A percentile compares a stretch with the other conserved stretches of the same genome.
Conservation (phyloP, 92 coral and sea anemone species). For the Palythoa grandiflora region DNA sequence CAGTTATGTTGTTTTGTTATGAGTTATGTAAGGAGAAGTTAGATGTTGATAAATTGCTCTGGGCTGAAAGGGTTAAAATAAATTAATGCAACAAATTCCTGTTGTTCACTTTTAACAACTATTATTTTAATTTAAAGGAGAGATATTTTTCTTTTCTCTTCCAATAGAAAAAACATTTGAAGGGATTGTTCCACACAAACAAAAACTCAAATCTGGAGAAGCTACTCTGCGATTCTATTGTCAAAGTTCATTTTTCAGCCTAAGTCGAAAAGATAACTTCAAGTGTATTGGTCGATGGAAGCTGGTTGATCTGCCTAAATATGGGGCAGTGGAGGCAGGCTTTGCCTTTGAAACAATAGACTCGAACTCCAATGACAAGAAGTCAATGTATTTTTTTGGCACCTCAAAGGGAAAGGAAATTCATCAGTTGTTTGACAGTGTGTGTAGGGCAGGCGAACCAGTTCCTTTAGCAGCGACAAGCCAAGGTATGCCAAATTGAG, state of each 20-base stretch:
- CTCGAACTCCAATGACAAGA: constrained; percentile 58
- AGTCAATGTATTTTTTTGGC: constrained; percentile 75
- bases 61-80: no score
- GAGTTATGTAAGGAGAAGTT: no score
- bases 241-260: constrained; percentile 70
- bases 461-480: constrained; percentile 14
- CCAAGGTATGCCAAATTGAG: constrained; percentile 5
- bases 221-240: constrained; percentile 92
- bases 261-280: constrained; percentile 90
- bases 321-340: constrained; percentile 93
- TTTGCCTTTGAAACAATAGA: constrained; percentile 89
- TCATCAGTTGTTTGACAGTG: constrained; percentile 81
- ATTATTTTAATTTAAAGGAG: neutral
- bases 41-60: no score
- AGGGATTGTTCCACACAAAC: constrained; percentile 96
- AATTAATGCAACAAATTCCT: no score
- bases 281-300: constrained; percentile 91
- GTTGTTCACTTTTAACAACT: neutral
- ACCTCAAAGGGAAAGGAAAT: constrained; percentile 83
- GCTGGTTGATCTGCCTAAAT: constrained; percentile 83
- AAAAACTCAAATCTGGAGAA: constrained; percentile 93
- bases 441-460: constrained; percentile 74
- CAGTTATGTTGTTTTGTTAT: no score
- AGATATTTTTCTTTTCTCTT: neutral
- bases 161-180: constrained; percentile 82